phyloP scores from a whole-genome alignment of 1,140 invertebrate genomes.

The Melipona quadrifasciata region DNA sequence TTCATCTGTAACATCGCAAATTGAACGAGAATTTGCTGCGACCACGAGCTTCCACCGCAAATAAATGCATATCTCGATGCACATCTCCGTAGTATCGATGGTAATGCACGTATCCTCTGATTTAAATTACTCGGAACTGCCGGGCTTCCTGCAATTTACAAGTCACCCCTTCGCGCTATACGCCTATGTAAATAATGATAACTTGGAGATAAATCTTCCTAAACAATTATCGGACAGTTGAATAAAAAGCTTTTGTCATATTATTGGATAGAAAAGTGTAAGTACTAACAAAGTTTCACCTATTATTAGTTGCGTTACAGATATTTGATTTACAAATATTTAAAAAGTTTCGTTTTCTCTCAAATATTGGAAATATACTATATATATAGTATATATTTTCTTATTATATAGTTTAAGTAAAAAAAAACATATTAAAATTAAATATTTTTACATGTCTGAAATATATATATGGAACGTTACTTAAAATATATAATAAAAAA shows the following conservation, averaged over 20 bases:
- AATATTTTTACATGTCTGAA: too few relatives aligned
- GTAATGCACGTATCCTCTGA: slow-evolving; percentile 64
- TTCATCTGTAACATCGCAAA: slow-evolving; percentile 77
- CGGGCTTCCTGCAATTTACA: slow-evolving; percentile 54
- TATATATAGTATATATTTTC: too few relatives aligned
- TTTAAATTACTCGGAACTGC: slow-evolving; percentile 61
- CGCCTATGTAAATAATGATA: slow-evolving; percentile 2
- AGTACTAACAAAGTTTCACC: too few relatives aligned
- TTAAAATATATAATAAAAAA: too few relatives aligned
- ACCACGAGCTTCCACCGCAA: slow-evolving; percentile 76
- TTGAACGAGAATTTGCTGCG: slow-evolving; percentile 77
- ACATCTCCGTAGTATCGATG: slow-evolving; percentile 57
- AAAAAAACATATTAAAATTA: too few relatives aligned
- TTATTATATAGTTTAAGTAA: too few relatives aligned
- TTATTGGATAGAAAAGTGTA: background rate
- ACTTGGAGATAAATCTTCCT: background rate
- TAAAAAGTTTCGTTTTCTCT: too few relatives aligned
- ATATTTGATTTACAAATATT: too few relatives aligned
- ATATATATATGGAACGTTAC: too few relatives aligned
- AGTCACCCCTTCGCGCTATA: slow-evolving; percentile 19
- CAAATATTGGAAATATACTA: too few relatives aligned
- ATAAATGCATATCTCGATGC: slow-evolving; percentile 72
- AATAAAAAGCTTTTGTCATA: background rate
- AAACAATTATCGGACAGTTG: background rate
- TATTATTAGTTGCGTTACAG: background rate